Conservation (phyloP, 2,888 invertebrate species). For the Pristionchus entomophagus region DNA sequence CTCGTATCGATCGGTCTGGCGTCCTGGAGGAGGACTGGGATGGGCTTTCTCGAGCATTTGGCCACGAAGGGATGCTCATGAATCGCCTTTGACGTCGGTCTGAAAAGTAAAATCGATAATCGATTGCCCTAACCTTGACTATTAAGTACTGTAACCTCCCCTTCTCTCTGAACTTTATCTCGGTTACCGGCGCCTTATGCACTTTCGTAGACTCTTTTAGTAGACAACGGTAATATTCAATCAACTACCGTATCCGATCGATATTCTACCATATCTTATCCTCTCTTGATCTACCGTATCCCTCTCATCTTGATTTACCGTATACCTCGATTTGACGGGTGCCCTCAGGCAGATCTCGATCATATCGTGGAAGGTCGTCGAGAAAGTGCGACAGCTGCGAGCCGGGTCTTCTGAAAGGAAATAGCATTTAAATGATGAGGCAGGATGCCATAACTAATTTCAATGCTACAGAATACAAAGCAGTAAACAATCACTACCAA, state of each 20-base stretch:
- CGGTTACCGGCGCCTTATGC: no score
- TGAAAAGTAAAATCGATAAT: not conserved
- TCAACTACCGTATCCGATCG: not conserved
- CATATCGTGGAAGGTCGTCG: conserved; percentile 49
- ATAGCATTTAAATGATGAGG: not conserved
- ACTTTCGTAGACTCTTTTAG: no score
- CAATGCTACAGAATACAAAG: no score
- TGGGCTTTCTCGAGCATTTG: conserved; percentile 27
- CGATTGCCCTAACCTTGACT: not conserved
- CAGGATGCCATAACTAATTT: no score
- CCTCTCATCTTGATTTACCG: no score
- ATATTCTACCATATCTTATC: not conserved
- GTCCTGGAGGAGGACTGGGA: conserved; percentile 40
- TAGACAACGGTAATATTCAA: no score
- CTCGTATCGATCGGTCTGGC: conserved; percentile 27
- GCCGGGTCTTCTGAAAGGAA: conserved; percentile 33
- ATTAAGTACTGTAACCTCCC: not conserved
- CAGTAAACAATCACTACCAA: not conserved
- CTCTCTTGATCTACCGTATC: not conserved
- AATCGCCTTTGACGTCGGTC: not conserved
- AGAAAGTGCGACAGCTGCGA: conserved; percentile 41
- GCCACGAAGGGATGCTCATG: conserved; percentile 32
- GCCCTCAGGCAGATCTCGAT: conserved; percentile 49
- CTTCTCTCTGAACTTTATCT: no score
- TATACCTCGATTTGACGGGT: conserved; percentile 24